These are phyloP conservation scores for Drosophila algonquin DNA, from an alignment of 2,888 invertebrate genomes.

Conservation along the genomic window DNA sequence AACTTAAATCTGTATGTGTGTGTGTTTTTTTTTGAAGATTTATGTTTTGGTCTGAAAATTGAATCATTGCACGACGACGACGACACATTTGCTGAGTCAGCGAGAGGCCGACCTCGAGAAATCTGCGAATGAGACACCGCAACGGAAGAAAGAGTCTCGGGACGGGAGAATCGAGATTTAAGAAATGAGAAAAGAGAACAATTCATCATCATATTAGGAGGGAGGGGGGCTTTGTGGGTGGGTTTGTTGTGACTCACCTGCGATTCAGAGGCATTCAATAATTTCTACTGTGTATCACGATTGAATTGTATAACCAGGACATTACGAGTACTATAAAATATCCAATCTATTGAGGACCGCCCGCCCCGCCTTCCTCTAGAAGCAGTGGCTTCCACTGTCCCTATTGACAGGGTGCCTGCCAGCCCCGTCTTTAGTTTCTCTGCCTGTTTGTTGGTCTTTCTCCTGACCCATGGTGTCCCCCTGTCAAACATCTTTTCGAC, in stretches of 20 bases:
- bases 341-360: too few relatives aligned
- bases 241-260: conserved; percentile 22
- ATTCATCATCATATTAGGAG: conserved; percentile 13
- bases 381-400: too few relatives aligned
- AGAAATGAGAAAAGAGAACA: conserved; percentile 3
- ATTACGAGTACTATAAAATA: too few relatives aligned
- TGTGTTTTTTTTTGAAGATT: not conserved
- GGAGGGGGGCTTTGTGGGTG: too few relatives aligned
- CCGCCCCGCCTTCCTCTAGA: too few relatives aligned
- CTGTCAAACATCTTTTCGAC: not conserved
- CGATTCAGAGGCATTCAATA: conserved; percentile 15
- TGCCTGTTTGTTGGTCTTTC: not conserved
- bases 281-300: conserved; percentile 15
- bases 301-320: not conserved
- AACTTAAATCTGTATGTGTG: not conserved
- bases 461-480: not conserved
- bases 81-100: not conserved
- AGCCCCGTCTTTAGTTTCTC: not conserved
- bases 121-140: not conserved
- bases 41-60: not conserved
- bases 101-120: not conserved
- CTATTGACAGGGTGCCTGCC: too few relatives aligned
- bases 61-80: not conserved
- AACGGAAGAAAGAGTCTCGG: not conserved
- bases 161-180: not conserved